Evolutionary conservation across 1,140 invertebrate genomes (phyloP).

Genomic region (Acyrthosiphon pisum): DNA sequence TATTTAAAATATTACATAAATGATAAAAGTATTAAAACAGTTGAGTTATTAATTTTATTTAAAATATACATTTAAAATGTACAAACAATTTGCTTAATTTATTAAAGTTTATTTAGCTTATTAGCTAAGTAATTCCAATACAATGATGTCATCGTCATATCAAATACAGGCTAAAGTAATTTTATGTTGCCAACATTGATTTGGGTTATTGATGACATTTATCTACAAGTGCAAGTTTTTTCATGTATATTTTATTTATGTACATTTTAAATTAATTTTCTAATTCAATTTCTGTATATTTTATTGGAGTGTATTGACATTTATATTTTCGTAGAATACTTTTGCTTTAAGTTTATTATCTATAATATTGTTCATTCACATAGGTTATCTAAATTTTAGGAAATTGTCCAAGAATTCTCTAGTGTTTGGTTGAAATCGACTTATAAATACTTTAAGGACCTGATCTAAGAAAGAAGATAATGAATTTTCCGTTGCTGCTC

Average conservation of each 20-base stretch:
- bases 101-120: neutral
- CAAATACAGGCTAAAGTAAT: too few relatives aligned
- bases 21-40: neutral
- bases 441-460: neutral
- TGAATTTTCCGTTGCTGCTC: neutral
- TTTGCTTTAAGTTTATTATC: neutral
- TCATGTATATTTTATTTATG: too few relatives aligned
- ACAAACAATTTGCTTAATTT: neutral
- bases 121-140: too few relatives aligned
- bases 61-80: too few relatives aligned
- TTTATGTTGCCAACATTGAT: neutral
- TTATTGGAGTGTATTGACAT: neutral
- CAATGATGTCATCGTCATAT: too few relatives aligned
- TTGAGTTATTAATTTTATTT: neutral
- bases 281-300: neutral
- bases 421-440: neutral
- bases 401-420: neutral
- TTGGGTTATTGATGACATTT: neutral
- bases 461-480: neutral
- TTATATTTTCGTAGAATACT: constrained; percentile 9
- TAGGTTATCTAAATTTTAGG: constrained; percentile 1
- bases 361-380: neutral
- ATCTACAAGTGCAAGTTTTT: neutral
- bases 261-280: too few relatives aligned
- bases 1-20: neutral